Percentiles rank a stretch among this genome's conserved stretches.
phyloP scores from a whole-genome alignment of 1,140 invertebrate genomes.

The Asobara japonica region DNA sequence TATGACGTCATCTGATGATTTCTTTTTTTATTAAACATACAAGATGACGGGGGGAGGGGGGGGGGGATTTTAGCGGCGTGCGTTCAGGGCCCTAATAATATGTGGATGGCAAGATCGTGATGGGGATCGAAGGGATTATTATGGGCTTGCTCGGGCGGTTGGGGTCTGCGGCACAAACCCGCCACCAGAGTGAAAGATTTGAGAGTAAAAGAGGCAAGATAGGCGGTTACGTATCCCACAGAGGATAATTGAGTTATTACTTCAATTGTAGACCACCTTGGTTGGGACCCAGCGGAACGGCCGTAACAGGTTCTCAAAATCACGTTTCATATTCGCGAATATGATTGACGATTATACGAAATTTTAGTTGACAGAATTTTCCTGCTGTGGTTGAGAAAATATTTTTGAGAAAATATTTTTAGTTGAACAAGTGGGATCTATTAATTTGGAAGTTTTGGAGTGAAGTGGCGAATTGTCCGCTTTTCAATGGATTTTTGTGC shows the following conservation, averaged over 20 bases:
- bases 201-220: constrained; percentile 67
- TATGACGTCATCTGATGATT: too few relatives aligned
- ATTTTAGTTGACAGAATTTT: background rate
- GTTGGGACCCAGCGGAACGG: constrained; percentile 56
- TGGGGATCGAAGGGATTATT: constrained; percentile 59
- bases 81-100: constrained; percentile 51
- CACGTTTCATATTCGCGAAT: constrained; percentile 41
- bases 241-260: constrained; percentile 70
- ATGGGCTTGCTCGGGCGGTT: constrained; percentile 40
- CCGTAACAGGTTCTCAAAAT: constrained; percentile 66
- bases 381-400: background rate
- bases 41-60: background rate
- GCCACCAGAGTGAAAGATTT: constrained; percentile 60
- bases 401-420: background rate
- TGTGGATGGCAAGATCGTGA: constrained; percentile 58
- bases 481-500: too few relatives aligned
- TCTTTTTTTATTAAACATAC: too few relatives aligned
- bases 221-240: constrained; percentile 62
- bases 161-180: constrained; percentile 7
- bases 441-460: too few relatives aligned
- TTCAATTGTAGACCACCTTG: constrained; percentile 70
- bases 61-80: constrained; percentile 27
- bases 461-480: too few relatives aligned
- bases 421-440: background rate
- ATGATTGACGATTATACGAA: constrained; percentile 49